Conservation (phyloP, 1,140 invertebrate genomes). For the Philopotamus ludificatus region DNA sequence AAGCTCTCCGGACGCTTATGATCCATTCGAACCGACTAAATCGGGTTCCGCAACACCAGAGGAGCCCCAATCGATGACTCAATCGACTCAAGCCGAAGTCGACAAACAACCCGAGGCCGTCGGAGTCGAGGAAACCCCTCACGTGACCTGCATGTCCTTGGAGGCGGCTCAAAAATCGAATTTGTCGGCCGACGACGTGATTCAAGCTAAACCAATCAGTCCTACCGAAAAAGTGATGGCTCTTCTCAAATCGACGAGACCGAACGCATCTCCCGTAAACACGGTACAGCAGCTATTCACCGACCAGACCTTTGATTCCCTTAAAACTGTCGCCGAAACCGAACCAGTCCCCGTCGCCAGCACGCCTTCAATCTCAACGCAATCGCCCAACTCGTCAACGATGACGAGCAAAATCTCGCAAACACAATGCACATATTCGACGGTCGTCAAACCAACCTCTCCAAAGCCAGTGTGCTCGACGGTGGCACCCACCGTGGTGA, state of each 20-base stretch:
- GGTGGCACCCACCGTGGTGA: slow-evolving; percentile 44
- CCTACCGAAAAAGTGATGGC: slow-evolving; percentile 53
- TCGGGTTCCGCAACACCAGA: slow-evolving; percentile 66
- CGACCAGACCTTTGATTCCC: slow-evolving; percentile 38
- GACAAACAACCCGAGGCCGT: slow-evolving; percentile 28
- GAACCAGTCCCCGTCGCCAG: slow-evolving; percentile 42
- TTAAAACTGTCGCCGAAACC: slow-evolving; percentile 44
- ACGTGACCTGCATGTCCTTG: slow-evolving; percentile 44
- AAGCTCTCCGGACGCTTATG: slow-evolving; percentile 74
- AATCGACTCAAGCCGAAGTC: slow-evolving; percentile 39
- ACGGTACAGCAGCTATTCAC: slow-evolving; percentile 46
- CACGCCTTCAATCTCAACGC: slow-evolving; percentile 36
- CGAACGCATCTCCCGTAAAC: slow-evolving; percentile 53
- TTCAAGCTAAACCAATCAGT: slow-evolving; percentile 49
- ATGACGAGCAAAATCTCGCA: slow-evolving; percentile 11
- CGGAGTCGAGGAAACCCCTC: slow-evolving; percentile 16
- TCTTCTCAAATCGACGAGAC: slow-evolving; percentile 51
- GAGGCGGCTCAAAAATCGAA: slow-evolving; percentile 56
- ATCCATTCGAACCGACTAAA: slow-evolving; percentile 85
- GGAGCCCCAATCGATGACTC: slow-evolving; percentile 47
- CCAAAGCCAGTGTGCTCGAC: slow-evolving; percentile 44
- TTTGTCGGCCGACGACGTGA: slow-evolving; percentile 52
- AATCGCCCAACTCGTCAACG: slow-evolving; percentile 38
- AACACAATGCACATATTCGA: slow-evolving; percentile 31
- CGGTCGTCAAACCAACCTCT: slow-evolving; percentile 48